Base-by-base conservation (phyloP, 1,140 invertebrate genomes). In the Solenopsis invicta region DNA sequence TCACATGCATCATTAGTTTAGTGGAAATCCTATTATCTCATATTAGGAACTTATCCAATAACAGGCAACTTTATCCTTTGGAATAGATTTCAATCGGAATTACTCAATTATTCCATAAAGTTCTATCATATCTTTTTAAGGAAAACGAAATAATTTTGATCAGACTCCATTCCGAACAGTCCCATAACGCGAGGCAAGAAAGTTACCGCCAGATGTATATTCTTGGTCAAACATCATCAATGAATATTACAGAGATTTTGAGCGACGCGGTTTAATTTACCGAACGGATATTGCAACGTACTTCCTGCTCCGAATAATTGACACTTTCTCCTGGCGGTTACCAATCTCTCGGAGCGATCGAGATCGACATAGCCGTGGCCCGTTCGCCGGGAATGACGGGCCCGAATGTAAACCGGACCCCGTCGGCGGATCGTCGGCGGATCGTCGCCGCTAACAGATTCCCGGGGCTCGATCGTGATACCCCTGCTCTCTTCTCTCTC, bases 391-490 rank as follows among this genome's bases (percentile, higher is more conserved):
- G 37, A 76, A 90, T 80, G 86, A 80, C 86, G 88, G 76, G 69
- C 52, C 48, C 54, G 37, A 67, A 24, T 10, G 34, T 72, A 91
- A 86, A 90, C 82, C 74, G 72, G 81, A 82, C 69, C 41, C 21
- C 56, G 67, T 59, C n/a, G 29, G 52, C 66, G 29, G 45, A 48
- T 69, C n/a, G n/a, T n/a, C n/a, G n/a, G 52, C 59, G n/a, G 45
- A 48, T 69, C 82, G 77, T 21, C 48, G 50, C 48, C 61, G 86
- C 89, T 93, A 94, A 94, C 94, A 94, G 92, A 94, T 94, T 94
- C 72, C 91, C 88, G 69, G 29, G 76, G 48, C 71, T 50, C 69
- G 71, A 52, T 86, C 59, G 82, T 61, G 81, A 86, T 86, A 24
- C 52, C 77, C 37, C 21, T 41, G 34, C 13, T 29, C 8, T 5